Conservation (phyloP, 1,140 invertebrate species). For the Vanessa atalanta region DNA sequence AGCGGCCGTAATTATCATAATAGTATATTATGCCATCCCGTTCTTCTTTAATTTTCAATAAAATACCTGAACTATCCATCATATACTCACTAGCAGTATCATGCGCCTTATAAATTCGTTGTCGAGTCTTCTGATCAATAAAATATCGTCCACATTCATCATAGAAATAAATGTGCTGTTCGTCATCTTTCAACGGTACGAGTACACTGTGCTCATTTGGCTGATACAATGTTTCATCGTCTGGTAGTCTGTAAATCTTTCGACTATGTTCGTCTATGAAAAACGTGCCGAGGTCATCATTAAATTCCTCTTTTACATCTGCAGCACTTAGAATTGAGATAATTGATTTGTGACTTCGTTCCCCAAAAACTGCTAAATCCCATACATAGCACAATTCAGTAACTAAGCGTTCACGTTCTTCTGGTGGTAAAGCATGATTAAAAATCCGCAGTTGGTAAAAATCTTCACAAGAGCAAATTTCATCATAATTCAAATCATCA, state of each 20-base stretch:
- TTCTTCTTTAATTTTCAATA: constrained; percentile 69
- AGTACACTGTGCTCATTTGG: constrained; percentile 66
- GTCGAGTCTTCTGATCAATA: constrained; percentile 58
- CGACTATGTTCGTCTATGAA: constrained; percentile 67
- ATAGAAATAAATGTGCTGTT: constrained; percentile 67
- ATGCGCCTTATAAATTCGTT: constrained; percentile 71
- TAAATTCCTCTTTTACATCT: constrained; percentile 70
- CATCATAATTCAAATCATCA: constrained; percentile 48
- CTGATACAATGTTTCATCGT: constrained; percentile 60
- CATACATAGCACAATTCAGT: constrained; percentile 69
- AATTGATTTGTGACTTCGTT: constrained; percentile 65
- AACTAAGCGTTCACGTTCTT: constrained; percentile 63
- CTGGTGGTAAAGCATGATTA: constrained; percentile 61
- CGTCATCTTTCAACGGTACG: constrained; percentile 66
- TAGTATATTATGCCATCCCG: constrained; percentile 61
- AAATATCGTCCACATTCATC: constrained; percentile 75
- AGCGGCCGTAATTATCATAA: constrained; percentile 71
- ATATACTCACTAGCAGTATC: constrained; percentile 70
- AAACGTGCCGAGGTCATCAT: constrained; percentile 67
- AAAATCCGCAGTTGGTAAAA: constrained; percentile 70
- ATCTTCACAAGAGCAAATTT: constrained; percentile 65
- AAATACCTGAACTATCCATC: constrained; percentile 64
- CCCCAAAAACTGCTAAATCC: constrained; percentile 69
- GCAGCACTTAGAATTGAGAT: constrained; percentile 72
- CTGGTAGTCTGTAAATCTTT: constrained; percentile 69